Base-by-base conservation (phyloP, 1,140 invertebrate genomes). In the Penaeus indicus region DNA sequence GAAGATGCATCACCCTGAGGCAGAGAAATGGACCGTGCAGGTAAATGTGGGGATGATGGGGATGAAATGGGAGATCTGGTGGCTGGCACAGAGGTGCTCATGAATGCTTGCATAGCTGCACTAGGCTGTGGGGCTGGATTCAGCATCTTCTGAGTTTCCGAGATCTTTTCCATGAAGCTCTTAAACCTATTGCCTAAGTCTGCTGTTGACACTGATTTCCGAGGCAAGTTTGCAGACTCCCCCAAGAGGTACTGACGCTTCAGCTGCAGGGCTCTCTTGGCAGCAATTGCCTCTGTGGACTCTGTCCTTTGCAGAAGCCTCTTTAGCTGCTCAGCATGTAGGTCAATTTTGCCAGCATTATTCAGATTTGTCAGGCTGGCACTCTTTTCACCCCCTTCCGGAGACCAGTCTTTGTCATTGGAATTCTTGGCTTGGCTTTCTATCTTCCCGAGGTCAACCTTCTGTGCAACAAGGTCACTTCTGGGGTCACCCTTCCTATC, bases 91-190 rank as follows among this genome's bases (percentile, higher is more conserved):
- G 86, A 88, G n/a, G 87, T 77, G 79, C 62, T 89, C 78, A 91
- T 92, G 91, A 96, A 96, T 3, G 95, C 95, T 91, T 96, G 95
- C 96, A 96, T 96, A 27, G 95, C 95, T 3, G 95, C 94, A 92
- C 95, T 96, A 13, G 96, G 95, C 89, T 95, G 95, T 0, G 95
- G 94, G 0, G 96, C 96, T 0, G 96, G 96, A 92, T 97, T 96
- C 62, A 98, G 92, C 86, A 97, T 92, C 91, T 97, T 97, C 92
- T 98, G 97, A 91, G 97, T 96, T 92, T 97, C 97, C 1, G 96
- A 97, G 87, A 98, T 97, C 85, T 95, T 96, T 47, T 96, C 96
- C 63, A 96, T 95, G 90, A 97, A 95, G 77, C 95, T 96, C 92
- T 96, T 95, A 75, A 98, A 94, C 91, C 96, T 96, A 2, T 96